Percentiles rank a stretch among this genome's conserved stretches.
These are phyloP conservation scores for Cinclus cinclus DNA, from an alignment of 2,113 vertebrate genomes.

Conservation along the genomic window DNA sequence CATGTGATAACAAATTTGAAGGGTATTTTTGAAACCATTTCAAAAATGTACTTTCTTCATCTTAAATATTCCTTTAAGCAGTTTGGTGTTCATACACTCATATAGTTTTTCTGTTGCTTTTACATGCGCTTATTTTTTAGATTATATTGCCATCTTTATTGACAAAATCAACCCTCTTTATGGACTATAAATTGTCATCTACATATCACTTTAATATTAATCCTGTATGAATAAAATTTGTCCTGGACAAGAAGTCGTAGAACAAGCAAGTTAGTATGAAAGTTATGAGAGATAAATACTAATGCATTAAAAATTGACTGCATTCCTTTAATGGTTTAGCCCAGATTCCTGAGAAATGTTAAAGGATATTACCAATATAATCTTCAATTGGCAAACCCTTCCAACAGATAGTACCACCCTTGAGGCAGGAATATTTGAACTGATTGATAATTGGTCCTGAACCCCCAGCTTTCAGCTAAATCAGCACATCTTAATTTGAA, in stretches of 20 bases:
- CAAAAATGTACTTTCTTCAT: not conserved
- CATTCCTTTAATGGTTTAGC: not conserved
- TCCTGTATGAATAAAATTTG: not conserved
- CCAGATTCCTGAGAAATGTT: not conserved
- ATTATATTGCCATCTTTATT: not conserved
- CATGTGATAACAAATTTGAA: not conserved
- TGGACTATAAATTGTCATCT: not conserved
- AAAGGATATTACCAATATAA: not conserved
- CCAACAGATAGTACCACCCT: not conserved
- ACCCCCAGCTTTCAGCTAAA: not conserved
- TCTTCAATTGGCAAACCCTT: not conserved
- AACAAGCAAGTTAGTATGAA: not conserved
- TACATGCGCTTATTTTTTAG: not conserved
- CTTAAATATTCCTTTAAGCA: not conserved
- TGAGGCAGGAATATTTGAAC: not conserved
- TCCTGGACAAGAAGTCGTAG: not conserved
- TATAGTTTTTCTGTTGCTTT: not conserved
- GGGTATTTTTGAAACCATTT: not conserved
- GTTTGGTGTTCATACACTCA: not conserved
- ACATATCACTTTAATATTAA: not conserved
- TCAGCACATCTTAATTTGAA: not conserved
- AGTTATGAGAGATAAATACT: not conserved
- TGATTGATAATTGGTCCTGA: not conserved
- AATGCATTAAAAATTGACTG: not conserved
- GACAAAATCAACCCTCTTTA: not conserved